Evolutionary conservation across 2,797 vertebrate species (phyloP).

Genomic region (Sebastes kiyomatsui): DNA sequence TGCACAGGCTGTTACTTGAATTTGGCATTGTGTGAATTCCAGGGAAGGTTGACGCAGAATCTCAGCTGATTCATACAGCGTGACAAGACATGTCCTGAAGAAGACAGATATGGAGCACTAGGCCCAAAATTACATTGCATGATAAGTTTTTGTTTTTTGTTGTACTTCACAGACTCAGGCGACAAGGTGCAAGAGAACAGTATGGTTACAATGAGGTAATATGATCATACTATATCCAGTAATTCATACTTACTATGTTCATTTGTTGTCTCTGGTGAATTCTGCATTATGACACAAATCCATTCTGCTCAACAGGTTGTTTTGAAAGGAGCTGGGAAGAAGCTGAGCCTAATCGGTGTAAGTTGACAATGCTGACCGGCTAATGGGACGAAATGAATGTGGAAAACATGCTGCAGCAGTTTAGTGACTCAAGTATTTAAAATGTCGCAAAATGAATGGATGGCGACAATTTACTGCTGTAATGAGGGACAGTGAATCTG

Average conservation of each 20-base stretch:
- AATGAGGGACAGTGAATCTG: not conserved
- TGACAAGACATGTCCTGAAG: constrained; percentile 39
- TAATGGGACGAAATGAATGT: not conserved
- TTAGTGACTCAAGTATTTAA: not conserved
- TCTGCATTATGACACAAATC: constrained; percentile 1
- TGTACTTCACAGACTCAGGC: constrained; percentile 74
- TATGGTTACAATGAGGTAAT: constrained; percentile 85
- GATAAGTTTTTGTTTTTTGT: constrained; percentile 20
- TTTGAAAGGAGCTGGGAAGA: constrained; percentile 84
- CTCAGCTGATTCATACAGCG: constrained; percentile 46
- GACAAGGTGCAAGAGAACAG: constrained; percentile 77
- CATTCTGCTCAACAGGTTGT: constrained; percentile 74
- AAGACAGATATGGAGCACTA: constrained; percentile 15
- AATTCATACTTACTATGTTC: not conserved
- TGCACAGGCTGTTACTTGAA: constrained; percentile 61
- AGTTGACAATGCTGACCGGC: constrained; percentile 50
- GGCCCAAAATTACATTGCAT: not conserved
- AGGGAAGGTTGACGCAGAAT: constrained; percentile 24
- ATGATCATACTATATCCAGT: not conserved
- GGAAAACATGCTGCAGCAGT: not conserved
- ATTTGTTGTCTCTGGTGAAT: not conserved
- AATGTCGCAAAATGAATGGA: not conserved
- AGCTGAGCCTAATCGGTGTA: constrained; percentile 84
- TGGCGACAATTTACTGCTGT: not conserved
- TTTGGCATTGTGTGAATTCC: constrained; percentile 58